Evolutionary conservation across 2,797 vertebrate genomes (phyloP), one percentile per base, ranked within the genome.

Genomic region (Columba guinea): DNA sequence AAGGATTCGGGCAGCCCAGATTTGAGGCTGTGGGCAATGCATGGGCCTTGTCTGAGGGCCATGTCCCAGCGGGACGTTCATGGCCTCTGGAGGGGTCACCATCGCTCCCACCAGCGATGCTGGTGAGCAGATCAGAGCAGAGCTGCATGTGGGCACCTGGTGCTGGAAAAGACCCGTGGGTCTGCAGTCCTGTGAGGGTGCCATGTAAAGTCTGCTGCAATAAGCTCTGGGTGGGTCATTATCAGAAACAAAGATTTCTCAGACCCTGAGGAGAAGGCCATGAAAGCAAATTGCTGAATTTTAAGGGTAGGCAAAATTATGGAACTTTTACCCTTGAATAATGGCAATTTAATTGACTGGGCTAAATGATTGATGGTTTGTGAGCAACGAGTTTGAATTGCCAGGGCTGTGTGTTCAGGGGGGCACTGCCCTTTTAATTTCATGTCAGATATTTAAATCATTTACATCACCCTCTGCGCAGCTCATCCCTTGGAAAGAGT

Each of bases 401-500:
- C 51, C 90, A 74, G 84, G 71, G 78, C 73, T 39, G 51, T 60
- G 90, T 73, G 83, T 52, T 82, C 82, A 46, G 62, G 73, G 82
- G 91, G 60, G 87, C 76, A 9, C 32, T 90, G 92, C 93, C 87
- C 96, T 96, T 96, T 97, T 95, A 84, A 97, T 96, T 96, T 92
- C 82, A 73, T 87, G 83, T 93, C 69, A 92, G 64, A 60, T 83
- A 82, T 97, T 95, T 34, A 69, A 75, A 95, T 96, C 85, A 63
- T 84, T 87, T 88, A n/a, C 69, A 67, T 91, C 79, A 51, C 93
- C 96, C 58, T 93, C 71, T 48, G 75, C 21, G 1, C 69, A 75
- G 84, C 5, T 48, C 82, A 95, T 49, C 78, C 81, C 91, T 84
- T 81, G 21, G 95, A 92, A 98, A 94, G 98, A 95, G 98, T 98